Conservation (phyloP, 2,797 vertebrate genomes). For the Passerculus sandwichensis region DNA sequence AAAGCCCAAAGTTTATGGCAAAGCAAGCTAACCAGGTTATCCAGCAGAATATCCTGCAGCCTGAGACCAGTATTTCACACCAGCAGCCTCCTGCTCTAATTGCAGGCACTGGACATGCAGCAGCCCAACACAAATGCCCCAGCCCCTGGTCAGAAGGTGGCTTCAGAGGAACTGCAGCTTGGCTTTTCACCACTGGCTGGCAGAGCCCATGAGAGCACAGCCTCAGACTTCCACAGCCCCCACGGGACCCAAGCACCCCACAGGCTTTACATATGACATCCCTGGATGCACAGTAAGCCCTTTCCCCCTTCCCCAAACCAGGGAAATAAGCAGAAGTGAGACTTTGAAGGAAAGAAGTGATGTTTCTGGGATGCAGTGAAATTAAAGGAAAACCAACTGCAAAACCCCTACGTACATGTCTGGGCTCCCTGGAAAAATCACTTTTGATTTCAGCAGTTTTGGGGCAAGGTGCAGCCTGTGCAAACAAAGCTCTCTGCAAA, state of each 20-base stretch:
- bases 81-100: background rate
- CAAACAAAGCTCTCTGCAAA: background rate
- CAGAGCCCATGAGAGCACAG: background rate
- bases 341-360: background rate
- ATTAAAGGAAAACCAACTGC: background rate
- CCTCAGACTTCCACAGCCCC: background rate
- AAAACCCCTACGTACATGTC: fast-evolving
- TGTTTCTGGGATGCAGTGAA: background rate
- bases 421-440: background rate
- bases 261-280: fast-evolving
- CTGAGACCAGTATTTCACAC: background rate
- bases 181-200: background rate
- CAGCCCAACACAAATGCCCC: fast-evolving
- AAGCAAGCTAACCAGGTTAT: background rate
- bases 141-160: background rate
- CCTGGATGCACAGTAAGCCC: background rate
- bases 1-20: background rate
- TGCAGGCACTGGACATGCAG: background rate
- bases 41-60: background rate
- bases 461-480: background rate
- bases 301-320: background rate
- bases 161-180: background rate
- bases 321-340: background rate
- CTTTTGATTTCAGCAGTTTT: background rate
- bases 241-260: background rate